phyloP scores from a whole-genome alignment of 2,888 invertebrate species.

The Plebejus melissa region DNA sequence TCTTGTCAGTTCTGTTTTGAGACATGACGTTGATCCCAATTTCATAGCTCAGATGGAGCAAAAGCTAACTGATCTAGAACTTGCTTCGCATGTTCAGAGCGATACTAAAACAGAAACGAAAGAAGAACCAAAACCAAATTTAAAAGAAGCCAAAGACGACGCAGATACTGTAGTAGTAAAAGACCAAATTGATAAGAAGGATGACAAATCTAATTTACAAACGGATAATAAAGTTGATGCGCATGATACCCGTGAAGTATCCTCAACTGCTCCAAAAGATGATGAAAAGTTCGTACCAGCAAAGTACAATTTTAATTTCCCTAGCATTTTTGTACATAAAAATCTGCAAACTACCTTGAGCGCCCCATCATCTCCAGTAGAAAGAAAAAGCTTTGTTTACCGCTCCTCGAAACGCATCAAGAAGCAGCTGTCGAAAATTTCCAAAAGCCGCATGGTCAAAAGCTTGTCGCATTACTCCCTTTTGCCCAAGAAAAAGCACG shows the following conservation, averaged over 20 bases:
- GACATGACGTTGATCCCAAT: slow-evolving; percentile 52
- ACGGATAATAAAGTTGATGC: slow-evolving; percentile 23
- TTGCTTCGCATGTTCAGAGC: slow-evolving; percentile 39
- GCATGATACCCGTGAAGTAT: slow-evolving; percentile 29
- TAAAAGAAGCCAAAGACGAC: slow-evolving; percentile 29
- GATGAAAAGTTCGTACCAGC: slow-evolving; percentile 52
- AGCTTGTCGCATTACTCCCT: slow-evolving; percentile 70
- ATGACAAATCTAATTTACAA: slow-evolving; percentile 29
- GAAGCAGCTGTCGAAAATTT: slow-evolving; percentile 62
- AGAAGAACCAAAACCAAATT: slow-evolving; percentile 29
- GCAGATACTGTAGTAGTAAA: not conserved
- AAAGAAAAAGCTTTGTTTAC: slow-evolving; percentile 64
- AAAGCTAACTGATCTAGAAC: slow-evolving; percentile 52
- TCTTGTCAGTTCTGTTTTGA: slow-evolving; percentile 76
- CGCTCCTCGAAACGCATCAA: slow-evolving; percentile 67
- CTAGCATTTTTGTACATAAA: slow-evolving; percentile 66
- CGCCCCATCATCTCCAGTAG: slow-evolving; percentile 68
- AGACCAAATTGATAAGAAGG: not conserved
- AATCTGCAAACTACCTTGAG: slow-evolving; percentile 64
- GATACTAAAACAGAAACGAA: slow-evolving; percentile 34
- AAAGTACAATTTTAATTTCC: slow-evolving; percentile 63
- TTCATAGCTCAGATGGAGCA: slow-evolving; percentile 59
- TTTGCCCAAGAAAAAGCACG: slow-evolving; percentile 61
- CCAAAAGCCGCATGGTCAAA: slow-evolving; percentile 70
- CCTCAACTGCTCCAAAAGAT: slow-evolving; percentile 37